Evolutionary conservation across 2,888 invertebrate genomes (phyloP), one percentile per base, ranked within the genome.

Genomic region (Alloscopus bannaensis): DNA sequence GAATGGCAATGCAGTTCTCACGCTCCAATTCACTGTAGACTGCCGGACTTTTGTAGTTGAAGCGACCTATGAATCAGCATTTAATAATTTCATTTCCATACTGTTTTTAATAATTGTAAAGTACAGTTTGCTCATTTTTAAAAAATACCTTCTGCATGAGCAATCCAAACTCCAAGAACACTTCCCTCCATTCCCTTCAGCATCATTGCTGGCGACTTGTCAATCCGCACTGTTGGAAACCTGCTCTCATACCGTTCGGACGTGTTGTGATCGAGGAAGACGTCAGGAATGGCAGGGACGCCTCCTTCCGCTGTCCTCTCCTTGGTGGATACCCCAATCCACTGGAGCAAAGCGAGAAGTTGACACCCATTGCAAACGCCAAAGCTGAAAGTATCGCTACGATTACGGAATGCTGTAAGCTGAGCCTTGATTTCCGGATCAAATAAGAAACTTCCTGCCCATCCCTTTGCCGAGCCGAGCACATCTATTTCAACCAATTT

Each of bases 361-460:
- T 99, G 99, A 87, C 99, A 99, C 0, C 99, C 99, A 88, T 99
- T 99, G 88, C 99, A 99, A n/a, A 98, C 94, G 31, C 99, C 99
- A 84, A 99, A 91, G 66, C 97, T 97, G 88, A 99, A 99, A 0
- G 97, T 97, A 87, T 98, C 94, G 0, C 90, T 87, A 16, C 95
- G 91, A 42, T 90, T 89, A 85, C 91, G 91, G 89, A 99, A 99
- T 69, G 91, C 90, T 24, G 92, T 89, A 85, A 99, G 94, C 88
- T 97, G 95, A 0, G 91, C 89, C 81, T 91, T 90, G n/a, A 98
- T 88, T 1, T 90, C 90, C 11, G 92, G 91, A 86, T 96, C 94
- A 88, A 95, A 97, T 45, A 94, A 89, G 52, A 98, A 93, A 83
- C 95, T 94, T 0, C 96, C 97, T 0, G 98, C 97, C 99, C 99